Evolutionary conservation across 2,888 invertebrate species (phyloP), one percentile per base, ranked within the genome.

Genomic region (Heteromyza rotundicornis): DNA sequence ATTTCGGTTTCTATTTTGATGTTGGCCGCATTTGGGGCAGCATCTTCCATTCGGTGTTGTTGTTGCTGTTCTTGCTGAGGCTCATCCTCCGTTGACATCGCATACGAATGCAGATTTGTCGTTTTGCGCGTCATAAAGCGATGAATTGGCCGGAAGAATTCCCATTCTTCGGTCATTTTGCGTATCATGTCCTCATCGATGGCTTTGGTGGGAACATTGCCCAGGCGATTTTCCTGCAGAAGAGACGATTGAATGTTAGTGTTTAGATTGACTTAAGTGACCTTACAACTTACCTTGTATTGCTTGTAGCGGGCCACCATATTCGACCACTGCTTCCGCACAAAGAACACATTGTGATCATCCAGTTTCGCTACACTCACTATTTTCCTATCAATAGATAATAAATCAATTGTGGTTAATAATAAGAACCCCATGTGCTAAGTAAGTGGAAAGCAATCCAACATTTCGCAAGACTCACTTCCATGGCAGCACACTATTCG

Each of bases 71-170:
- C 16, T 17, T 19, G 23, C 27, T 16, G 14, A 7, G 60, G 59
- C 32, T 67, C 72, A 3, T 63, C 44, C 23, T 35, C 44, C 52
- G 66, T 68, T n/a, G 68, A 76, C 14, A 80, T 70, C 0, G 80
- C 80, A 47, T 81, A 81, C 53, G 80, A 82, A 61, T 81, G 80
- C 55, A 82, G 66, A 64, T 81, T 80, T 14, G 77, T 75, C 10
- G 80, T 76, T 57, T 78, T 78, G 17, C 76, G 77, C n/a, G 77
- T 76, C 80, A 81, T 81, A 27, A 77, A 82, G 2, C 68, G 67
- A 50, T 81, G 81, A 12, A 81, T 79, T 3, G 73, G 69, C n/a
- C 75, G 73, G 50, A 81, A 81, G 64, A 78, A 80, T 57, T 81
- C 81, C 82, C 82, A 81, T 56, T 82, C 82, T 55, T 76, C 71